A percentile compares a stretch with the other conserved stretches of the same genome.
Conservation (phyloP, 2,113 vertebrate species). For the Cebus imitator region DNA sequence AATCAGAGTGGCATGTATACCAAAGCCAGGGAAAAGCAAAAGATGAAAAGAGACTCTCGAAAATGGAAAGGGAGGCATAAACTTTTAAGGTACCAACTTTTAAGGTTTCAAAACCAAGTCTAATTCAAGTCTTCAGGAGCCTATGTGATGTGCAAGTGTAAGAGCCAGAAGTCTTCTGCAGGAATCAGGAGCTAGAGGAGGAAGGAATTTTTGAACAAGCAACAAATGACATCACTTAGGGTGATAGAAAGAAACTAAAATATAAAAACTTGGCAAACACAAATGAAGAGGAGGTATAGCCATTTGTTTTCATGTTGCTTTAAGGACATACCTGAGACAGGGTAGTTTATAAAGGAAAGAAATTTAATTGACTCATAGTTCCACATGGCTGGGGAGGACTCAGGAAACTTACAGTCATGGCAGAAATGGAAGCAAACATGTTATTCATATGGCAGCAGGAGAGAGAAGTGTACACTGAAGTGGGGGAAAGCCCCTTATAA, state of each 20-base stretch:
- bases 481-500: too few species aligned
- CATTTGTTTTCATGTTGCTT: too few species aligned
- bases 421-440: too few species aligned
- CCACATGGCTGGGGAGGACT: too few species aligned
- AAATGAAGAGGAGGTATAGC: neutral
- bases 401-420: too few species aligned
- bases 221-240: neutral
- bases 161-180: neutral
- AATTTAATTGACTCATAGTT: too few species aligned
- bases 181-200: neutral
- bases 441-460: too few species aligned
- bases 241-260: neutral
- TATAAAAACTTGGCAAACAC: neutral
- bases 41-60: neutral
- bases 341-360: too few species aligned
- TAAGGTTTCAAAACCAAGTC: neutral
- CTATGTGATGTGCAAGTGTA: neutral
- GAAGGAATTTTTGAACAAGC: neutral
- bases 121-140: neutral
- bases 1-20: neutral
- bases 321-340: too few species aligned
- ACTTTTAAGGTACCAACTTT: neutral
- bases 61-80: neutral
- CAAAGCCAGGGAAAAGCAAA: neutral
- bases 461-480: too few species aligned